Evolutionary conservation across 2,797 vertebrate species (phyloP).

Genomic region (Myoxocephalus aenaeus): DNA sequence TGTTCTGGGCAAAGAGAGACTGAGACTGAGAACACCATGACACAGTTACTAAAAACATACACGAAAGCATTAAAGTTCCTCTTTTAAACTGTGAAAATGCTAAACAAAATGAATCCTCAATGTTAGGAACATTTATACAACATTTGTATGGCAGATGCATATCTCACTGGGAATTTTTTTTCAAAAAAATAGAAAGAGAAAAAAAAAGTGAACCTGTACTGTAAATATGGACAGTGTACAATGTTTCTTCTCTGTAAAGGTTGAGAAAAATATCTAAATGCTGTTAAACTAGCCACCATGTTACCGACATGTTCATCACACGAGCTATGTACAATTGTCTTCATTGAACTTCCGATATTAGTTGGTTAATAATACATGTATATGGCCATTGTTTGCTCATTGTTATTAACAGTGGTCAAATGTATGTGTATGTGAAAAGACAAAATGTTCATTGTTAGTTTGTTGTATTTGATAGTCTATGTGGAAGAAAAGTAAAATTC

Average conservation of each 20-base stretch:
- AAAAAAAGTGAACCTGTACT: slow-evolving; percentile 62
- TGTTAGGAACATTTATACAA: slow-evolving; percentile 74
- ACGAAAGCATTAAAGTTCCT: slow-evolving; percentile 52
- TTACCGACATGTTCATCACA: slow-evolving; percentile 42
- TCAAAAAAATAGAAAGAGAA: slow-evolving; percentile 78
- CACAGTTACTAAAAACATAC: slow-evolving; percentile 33
- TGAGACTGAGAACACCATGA: slow-evolving; percentile 30
- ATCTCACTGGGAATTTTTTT: slow-evolving; percentile 71
- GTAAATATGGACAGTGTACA: slow-evolving; percentile 62
- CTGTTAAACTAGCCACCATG: slow-evolving; percentile 49
- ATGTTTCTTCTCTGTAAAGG: slow-evolving; percentile 57
- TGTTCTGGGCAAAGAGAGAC: slow-evolving; percentile 32
- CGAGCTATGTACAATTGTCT: slow-evolving; percentile 46
- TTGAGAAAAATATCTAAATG: slow-evolving; percentile 47
- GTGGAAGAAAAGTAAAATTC: slow-evolving; percentile 58
- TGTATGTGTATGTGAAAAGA: slow-evolving; percentile 62
- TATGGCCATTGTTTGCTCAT: slow-evolving; percentile 47
- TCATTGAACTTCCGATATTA: slow-evolving; percentile 51
- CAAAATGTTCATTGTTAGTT: slow-evolving; percentile 54
- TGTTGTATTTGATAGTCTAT: slow-evolving; percentile 61
- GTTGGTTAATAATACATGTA: slow-evolving; percentile 54
- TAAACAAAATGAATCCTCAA: slow-evolving; percentile 55
- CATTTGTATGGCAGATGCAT: slow-evolving; percentile 75
- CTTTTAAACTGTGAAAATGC: slow-evolving; percentile 73
- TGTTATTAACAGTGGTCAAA: slow-evolving; percentile 51